Percentiles rank a stretch among this genome's conserved stretches.
Conservation (phyloP, 2,113 vertebrate species). For the Chauna torquata region DNA sequence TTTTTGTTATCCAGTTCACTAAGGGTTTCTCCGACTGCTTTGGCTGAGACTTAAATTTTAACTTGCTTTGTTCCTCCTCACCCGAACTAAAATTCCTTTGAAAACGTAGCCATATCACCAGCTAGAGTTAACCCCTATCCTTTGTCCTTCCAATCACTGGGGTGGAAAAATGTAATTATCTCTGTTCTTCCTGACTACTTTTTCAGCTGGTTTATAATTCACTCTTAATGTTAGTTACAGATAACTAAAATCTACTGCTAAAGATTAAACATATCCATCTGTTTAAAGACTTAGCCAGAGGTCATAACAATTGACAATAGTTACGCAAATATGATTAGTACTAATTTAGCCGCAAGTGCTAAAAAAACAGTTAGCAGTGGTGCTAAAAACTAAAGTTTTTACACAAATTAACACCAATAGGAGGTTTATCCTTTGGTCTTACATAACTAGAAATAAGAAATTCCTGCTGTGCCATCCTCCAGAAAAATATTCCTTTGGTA, state of each 20-base stretch:
- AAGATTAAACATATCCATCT: background rate
- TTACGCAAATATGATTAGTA: constrained; percentile 7
- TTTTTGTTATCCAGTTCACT: background rate
- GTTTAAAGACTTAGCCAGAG: background rate
- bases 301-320: constrained; percentile 22
- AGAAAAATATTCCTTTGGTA: background rate
- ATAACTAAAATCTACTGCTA: background rate
- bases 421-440: constrained; percentile 1
- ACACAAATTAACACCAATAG: constrained; percentile 3
- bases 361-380: background rate
- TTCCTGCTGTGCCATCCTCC: background rate
- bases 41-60: background rate
- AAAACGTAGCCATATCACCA: background rate
- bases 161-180: background rate
- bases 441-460: background rate
- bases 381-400: background rate
- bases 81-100: background rate
- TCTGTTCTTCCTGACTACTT: background rate
- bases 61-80: background rate
- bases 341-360: constrained; percentile 34
- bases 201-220: background rate
- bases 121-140: background rate
- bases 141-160: background rate
- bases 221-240: background rate
- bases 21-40: background rate